Conservation (phyloP, 2,888 invertebrate species). For the Portevinia maculata region DNA sequence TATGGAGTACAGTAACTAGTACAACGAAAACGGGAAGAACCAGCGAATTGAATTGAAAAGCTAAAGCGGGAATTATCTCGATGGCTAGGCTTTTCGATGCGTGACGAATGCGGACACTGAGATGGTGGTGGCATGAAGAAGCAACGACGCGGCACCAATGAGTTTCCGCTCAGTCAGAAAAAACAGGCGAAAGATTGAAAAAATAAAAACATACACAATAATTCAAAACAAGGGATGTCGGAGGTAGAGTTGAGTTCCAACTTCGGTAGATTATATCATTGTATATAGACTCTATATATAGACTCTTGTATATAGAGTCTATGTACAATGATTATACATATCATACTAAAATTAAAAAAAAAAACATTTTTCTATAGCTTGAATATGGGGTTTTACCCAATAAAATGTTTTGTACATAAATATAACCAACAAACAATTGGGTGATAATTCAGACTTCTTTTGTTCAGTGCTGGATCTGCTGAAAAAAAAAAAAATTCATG, state of each 20-base stretch:
- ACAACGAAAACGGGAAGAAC: constrained; percentile 33
- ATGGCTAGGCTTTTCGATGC: constrained; percentile 76
- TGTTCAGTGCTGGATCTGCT: too few relatives aligned
- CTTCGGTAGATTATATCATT: too few relatives aligned
- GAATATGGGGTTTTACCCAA: too few relatives aligned
- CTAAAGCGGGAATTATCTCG: constrained; percentile 73
- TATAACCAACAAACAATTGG: too few relatives aligned
- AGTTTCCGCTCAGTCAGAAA: constrained; percentile 79
- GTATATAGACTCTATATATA: too few relatives aligned
- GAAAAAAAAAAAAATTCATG: too few relatives aligned
- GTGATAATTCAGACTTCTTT: too few relatives aligned
- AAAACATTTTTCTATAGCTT: too few relatives aligned
- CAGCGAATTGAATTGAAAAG: constrained; percentile 67
- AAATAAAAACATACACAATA: constrained; percentile 60
- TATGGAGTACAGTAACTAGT: constrained; percentile 9
- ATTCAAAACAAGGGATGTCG: constrained; percentile 61
- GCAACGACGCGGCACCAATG: constrained; percentile 82
- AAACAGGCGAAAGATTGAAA: constrained; percentile 35
- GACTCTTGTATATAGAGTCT: too few relatives aligned
- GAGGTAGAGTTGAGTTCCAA: not conserved
- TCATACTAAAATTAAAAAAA: too few relatives aligned
- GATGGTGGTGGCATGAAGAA: constrained; percentile 72
- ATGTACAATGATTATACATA: too few relatives aligned
- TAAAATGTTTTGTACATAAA: too few relatives aligned
- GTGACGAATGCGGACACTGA: constrained; percentile 66